phyloP scores from a whole-genome alignment of 2,113 vertebrate species.

The Caloenas nicobarica region DNA sequence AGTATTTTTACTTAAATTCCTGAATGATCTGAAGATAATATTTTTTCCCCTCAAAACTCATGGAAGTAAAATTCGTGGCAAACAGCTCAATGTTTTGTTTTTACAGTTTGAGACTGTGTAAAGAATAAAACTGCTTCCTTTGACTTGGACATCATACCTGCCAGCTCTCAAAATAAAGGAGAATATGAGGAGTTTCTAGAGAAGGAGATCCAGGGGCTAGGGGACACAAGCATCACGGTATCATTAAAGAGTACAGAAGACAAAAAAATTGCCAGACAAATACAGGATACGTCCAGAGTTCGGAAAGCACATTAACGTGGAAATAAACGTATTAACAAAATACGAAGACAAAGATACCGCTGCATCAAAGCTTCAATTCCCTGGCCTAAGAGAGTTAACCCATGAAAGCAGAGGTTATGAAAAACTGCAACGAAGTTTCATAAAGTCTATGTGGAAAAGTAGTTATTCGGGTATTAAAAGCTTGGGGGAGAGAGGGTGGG shows the following conservation, averaged over 20 bases:
- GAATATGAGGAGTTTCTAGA: background rate
- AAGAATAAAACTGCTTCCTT: background rate
- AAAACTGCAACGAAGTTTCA: background rate
- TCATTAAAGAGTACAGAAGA: background rate
- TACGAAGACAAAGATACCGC: no score
- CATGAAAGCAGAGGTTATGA: background rate
- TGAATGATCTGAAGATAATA: background rate
- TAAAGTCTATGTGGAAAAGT: accelerated
- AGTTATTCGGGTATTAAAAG: background rate
- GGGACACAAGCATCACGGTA: background rate
- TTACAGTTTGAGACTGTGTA: background rate
- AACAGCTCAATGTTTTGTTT: background rate
- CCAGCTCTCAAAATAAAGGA: background rate
- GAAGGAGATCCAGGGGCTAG: background rate
- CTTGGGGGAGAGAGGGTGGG: background rate
- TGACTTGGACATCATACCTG: background rate
- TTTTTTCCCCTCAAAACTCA: background rate
- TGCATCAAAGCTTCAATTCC: background rate
- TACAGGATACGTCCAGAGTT: background rate
- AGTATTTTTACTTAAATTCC: background rate
- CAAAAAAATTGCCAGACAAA: background rate
- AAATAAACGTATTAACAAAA: no score
- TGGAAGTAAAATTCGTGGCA: background rate
- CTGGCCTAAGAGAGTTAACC: background rate
- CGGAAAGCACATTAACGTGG: background rate